phyloP scores from a whole-genome alignment of 2,113 vertebrate genomes.

The Silurus asotus region DNA sequence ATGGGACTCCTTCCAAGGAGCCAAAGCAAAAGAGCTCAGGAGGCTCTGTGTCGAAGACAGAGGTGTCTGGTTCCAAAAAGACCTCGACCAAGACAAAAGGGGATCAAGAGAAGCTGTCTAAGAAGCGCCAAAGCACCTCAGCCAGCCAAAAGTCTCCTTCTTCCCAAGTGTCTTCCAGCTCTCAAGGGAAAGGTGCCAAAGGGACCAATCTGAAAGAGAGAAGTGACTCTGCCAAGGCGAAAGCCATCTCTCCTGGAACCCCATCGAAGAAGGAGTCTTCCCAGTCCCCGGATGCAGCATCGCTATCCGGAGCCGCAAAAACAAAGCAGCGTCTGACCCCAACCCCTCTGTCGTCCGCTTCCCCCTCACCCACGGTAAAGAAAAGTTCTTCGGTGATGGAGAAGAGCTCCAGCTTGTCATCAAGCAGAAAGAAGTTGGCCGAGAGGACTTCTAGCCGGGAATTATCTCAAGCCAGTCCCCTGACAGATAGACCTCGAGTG shows the following conservation, averaged over 20 bases:
- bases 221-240: constrained; percentile 71
- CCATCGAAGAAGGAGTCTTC: constrained; percentile 75
- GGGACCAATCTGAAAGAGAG: constrained; percentile 72
- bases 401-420: constrained; percentile 59
- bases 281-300: constrained; percentile 62
- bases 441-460: constrained; percentile 86
- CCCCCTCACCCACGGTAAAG: constrained; percentile 75
- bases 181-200: constrained; percentile 76
- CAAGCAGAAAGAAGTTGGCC: constrained; percentile 76
- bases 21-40: constrained; percentile 69
- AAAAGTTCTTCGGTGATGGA: constrained; percentile 64
- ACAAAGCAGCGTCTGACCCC: constrained; percentile 76
- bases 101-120: constrained; percentile 79
- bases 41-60: constrained; percentile 70
- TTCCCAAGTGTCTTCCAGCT: constrained; percentile 72
- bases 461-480: constrained; percentile 81
- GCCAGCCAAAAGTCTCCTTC: constrained; percentile 71
- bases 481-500: constrained; percentile 74
- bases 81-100: constrained; percentile 67
- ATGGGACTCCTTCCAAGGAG: constrained; percentile 84
- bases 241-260: constrained; percentile 70
- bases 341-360: constrained; percentile 70
- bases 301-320: constrained; percentile 60
- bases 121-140: constrained; percentile 78
- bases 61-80: constrained; percentile 69